Evolutionary conservation across 2,888 invertebrate genomes (phyloP).

Genomic region (Dasypogon diadema): DNA sequence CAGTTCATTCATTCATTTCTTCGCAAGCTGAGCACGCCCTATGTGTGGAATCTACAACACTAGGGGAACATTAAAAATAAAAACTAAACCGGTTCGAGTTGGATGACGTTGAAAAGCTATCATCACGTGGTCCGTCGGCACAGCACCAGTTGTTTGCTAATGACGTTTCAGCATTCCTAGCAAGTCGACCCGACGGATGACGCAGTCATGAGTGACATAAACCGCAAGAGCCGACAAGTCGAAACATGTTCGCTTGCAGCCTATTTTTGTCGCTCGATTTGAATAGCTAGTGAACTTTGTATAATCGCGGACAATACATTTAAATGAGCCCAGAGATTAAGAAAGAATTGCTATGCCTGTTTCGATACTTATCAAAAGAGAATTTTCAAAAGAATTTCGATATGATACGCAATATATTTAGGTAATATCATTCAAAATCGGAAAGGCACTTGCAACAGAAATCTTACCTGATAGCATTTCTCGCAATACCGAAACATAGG

Average conservation of each 20-base stretch:
- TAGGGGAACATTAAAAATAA: constrained; percentile 18
- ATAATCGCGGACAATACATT: constrained; percentile 34
- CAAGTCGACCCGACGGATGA: constrained; percentile 6
- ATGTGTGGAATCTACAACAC: constrained; percentile 26
- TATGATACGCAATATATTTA: constrained; percentile 35
- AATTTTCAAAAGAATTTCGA: neutral
- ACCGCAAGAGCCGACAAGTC: constrained; percentile 52
- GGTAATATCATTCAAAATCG: constrained; percentile 12
- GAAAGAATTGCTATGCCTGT: constrained; percentile 20
- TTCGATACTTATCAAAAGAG: neutral
- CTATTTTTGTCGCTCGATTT: constrained; percentile 46
- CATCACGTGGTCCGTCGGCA: neutral
- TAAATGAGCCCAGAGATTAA: constrained; percentile 35
- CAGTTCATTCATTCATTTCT: constrained; percentile 9
- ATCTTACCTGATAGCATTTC: constrained; percentile 76
- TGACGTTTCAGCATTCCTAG: constrained; percentile 6
- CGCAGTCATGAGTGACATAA: constrained; percentile 48
- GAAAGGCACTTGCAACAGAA: neutral
- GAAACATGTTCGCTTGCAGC: constrained; percentile 55
- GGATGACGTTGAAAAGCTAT: constrained; percentile 27
- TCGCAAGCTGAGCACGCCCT: constrained; percentile 31
- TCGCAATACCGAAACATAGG: constrained; percentile 77
- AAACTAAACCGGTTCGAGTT: constrained; percentile 25
- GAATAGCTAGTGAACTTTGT: constrained; percentile 42
- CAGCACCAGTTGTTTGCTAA: neutral